Percentiles rank a stretch among this genome's conserved stretches.
These are phyloP conservation scores for Nasonia giraulti DNA, from an alignment of 1,140 invertebrate species.

Conservation along the genomic window DNA sequence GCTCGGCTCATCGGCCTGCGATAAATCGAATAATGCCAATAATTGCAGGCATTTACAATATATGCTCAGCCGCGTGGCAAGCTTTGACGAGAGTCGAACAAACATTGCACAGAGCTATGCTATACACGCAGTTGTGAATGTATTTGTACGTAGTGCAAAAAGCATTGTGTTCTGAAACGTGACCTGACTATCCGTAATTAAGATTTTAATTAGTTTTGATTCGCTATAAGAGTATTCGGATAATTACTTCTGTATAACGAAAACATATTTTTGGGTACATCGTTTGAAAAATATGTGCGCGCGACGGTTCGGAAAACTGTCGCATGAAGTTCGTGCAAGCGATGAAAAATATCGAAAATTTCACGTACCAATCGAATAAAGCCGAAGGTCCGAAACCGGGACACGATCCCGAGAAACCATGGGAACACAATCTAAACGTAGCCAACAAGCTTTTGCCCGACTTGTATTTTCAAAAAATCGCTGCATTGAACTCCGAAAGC, in stretches of 20 bases:
- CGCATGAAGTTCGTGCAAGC: too few species aligned
- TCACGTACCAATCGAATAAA: too few species aligned
- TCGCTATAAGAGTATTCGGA: too few species aligned
- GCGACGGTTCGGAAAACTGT: too few species aligned
- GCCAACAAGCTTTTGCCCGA: too few species aligned
- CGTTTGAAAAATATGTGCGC: too few species aligned
- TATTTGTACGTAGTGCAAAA: background rate
- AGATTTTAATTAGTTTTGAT: conserved; percentile 37
- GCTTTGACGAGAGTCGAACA: background rate
- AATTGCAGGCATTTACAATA: conserved; percentile 36
- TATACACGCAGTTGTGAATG: too few species aligned
- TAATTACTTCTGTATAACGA: background rate
- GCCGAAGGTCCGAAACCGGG: too few species aligned
- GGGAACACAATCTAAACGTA: too few species aligned
- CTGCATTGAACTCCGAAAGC: background rate
- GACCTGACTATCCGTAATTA: conserved; percentile 2
- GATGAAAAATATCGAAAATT: too few species aligned
- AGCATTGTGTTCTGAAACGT: background rate
- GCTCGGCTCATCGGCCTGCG: background rate
- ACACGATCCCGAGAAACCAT: too few species aligned
- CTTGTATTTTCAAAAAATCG: too few species aligned
- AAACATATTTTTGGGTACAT: background rate
- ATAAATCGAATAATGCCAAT: conserved; percentile 39
- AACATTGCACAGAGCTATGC: background rate
- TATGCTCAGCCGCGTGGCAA: background rate